Base-by-base conservation (phyloP, 2,797 vertebrate species). In the Coilia nasus region DNA sequence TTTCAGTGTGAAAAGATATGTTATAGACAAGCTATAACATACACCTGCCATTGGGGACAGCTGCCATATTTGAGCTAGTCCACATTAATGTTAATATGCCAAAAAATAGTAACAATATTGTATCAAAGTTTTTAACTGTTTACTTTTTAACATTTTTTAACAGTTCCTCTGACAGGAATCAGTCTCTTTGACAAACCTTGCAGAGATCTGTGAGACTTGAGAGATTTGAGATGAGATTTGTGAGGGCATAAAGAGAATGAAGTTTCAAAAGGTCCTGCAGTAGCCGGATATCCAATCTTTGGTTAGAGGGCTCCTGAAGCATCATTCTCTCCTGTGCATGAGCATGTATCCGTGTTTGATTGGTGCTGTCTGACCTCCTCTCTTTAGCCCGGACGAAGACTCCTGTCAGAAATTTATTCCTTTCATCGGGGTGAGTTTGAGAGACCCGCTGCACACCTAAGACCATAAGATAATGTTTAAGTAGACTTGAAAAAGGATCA, bases 331-430 rank as follows among this genome's bases (percentile, higher is more conserved):
- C 28, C 15, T 35, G 4, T 64, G 23, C 62, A 64, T 4, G 62
- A 64, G 2, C 62, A 28, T 35, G 67, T 41, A 46, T 62, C 41
- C 31, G 56, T 19, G 19, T 80, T 81, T 46, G 44, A 14, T 50
- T 81, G 44, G 19, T 82, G 62, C 78, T 85, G 67, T 83, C 54
- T 82, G 25, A 46, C 21, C 46, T 50, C 23, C 56, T 75, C 31
- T 75, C 28, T 75, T 17, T 75, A 99, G 98, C 94, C 97, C 97
- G 1, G 97, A 98, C 0, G 98, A 99, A 93, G 98, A 99, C 90
- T 98, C 98, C 0, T 98, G 98, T 9, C 98, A 99, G 95, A 99
- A 98, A 89, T 99, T 99, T 94, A 99, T 99, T 92, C 98, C 98
- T 47, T 99, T 99, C 83, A 97, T 99, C 0, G 98, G 98, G 91